A percentile compares a stretch with the other conserved stretches of the same genome.
Evolutionary conservation across 2,888 invertebrate species (phyloP).

Genomic region (Nemotelus pantherinus): DNA sequence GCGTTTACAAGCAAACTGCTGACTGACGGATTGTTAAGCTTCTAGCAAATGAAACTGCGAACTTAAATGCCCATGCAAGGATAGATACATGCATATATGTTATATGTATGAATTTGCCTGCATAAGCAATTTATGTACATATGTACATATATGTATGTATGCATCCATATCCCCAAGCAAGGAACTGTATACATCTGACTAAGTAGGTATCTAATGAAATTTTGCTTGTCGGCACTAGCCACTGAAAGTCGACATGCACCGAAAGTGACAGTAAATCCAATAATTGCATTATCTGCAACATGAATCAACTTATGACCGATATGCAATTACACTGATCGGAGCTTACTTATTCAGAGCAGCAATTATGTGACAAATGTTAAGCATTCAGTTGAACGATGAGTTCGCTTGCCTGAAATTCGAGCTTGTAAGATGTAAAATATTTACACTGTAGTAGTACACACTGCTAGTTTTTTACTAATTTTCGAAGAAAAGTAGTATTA

Average conservation of each 20-base stretch:
- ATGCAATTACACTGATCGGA: not conserved
- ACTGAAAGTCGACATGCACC: not conserved
- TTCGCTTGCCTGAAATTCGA: too few species aligned
- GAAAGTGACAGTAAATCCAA: not conserved
- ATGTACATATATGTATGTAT: not conserved
- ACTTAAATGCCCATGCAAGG: too few species aligned
- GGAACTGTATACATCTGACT: not conserved
- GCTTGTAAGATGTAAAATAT: too few species aligned
- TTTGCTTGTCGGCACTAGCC: not conserved
- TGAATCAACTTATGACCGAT: not conserved
- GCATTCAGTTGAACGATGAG: not conserved
- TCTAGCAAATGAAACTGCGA: too few species aligned
- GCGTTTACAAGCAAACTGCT: too few species aligned
- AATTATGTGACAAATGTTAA: not conserved
- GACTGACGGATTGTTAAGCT: too few species aligned
- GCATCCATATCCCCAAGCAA: not conserved
- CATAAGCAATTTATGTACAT: not conserved
- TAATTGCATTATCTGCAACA: not conserved
- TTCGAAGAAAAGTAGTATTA: too few species aligned
- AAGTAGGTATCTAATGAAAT: not conserved
- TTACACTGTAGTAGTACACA: too few species aligned
- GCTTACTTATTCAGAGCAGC: not conserved
- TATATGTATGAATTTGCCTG: too few species aligned
- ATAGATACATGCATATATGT: too few species aligned
- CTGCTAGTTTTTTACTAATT: too few species aligned